A percentile compares a stretch with the other conserved stretches of the same genome.
These are phyloP conservation scores for Megalopta genalis DNA, from an alignment of 1,140 invertebrate genomes.

Conservation along the genomic window DNA sequence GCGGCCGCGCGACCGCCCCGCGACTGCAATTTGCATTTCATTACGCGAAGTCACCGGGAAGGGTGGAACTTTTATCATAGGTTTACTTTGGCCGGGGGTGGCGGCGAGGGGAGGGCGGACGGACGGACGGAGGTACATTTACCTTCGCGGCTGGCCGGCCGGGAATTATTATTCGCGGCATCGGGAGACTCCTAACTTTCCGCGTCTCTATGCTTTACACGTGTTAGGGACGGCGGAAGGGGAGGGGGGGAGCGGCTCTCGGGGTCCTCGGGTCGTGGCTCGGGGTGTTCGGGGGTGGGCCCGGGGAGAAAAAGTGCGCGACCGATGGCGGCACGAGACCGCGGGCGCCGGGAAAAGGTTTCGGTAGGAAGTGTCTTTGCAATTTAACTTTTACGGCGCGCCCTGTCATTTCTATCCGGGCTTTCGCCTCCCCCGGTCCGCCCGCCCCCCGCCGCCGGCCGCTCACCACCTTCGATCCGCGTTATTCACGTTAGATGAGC, in stretches of 20 bases:
- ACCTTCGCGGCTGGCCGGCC: conserved; percentile 2
- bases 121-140: conserved; percentile 8
- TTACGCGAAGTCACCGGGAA: conserved; percentile 30
- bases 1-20: background rate
- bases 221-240: conserved; percentile 11
- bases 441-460: background rate
- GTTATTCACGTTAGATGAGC: conserved; percentile 1
- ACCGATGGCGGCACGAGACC: background rate
- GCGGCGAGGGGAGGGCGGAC: background rate
- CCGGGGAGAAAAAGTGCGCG: conserved; percentile 1
- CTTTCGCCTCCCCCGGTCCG: background rate
- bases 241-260: background rate
- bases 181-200: conserved; percentile 21
- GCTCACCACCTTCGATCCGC: background rate
- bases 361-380: conserved; percentile 46
- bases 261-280: background rate
- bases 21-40: conserved; percentile 50
- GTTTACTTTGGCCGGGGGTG: conserved; percentile 17
- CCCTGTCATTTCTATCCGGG: conserved; percentile 49
- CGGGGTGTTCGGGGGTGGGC: no score
- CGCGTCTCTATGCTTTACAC: conserved; percentile 31
- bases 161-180: conserved; percentile 43
- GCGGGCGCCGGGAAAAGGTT: conserved; percentile 19
- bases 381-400: conserved; percentile 58
- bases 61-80: conserved; percentile 41